These are phyloP conservation scores for Theretra japonica DNA, from an alignment of 2,888 invertebrate species.

Conservation along the genomic window DNA sequence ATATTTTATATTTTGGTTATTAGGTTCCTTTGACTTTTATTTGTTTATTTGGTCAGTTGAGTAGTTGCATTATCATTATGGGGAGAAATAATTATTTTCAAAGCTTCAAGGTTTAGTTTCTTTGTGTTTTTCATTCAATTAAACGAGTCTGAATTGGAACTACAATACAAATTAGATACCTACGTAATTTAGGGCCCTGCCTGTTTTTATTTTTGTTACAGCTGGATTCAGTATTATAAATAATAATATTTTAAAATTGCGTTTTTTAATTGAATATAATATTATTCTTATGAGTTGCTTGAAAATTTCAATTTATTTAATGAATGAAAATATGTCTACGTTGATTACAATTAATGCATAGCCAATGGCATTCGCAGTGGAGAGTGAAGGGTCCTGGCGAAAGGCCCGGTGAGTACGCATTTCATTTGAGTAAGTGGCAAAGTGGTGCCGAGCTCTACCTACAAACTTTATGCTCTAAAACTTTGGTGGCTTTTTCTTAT, in stretches of 20 bases:
- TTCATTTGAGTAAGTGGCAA: conserved; percentile 59
- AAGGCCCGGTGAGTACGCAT: conserved; percentile 53
- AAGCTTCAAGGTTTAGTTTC: too few species aligned
- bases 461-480: conserved; percentile 47
- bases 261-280: background rate
- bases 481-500: conserved; percentile 49
- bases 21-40: too few species aligned
- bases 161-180: too few species aligned
- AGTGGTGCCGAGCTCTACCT: conserved; percentile 46
- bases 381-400: conserved; percentile 49
- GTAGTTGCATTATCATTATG: too few species aligned
- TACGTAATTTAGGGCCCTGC: too few species aligned
- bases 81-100: too few species aligned
- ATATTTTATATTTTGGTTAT: too few species aligned
- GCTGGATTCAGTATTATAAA: too few species aligned
- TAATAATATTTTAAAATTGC: background rate
- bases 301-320: background rate
- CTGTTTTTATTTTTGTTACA: too few species aligned
- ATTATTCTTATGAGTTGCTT: background rate
- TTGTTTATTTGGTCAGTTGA: too few species aligned
- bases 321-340: background rate
- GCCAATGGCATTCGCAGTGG: conserved; percentile 38
- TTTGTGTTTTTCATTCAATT: too few species aligned
- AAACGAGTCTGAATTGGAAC: too few species aligned
- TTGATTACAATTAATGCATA: background rate